Evolutionary conservation across 2,888 invertebrate genomes (phyloP).

Genomic region (Andrena flavipes): DNA sequence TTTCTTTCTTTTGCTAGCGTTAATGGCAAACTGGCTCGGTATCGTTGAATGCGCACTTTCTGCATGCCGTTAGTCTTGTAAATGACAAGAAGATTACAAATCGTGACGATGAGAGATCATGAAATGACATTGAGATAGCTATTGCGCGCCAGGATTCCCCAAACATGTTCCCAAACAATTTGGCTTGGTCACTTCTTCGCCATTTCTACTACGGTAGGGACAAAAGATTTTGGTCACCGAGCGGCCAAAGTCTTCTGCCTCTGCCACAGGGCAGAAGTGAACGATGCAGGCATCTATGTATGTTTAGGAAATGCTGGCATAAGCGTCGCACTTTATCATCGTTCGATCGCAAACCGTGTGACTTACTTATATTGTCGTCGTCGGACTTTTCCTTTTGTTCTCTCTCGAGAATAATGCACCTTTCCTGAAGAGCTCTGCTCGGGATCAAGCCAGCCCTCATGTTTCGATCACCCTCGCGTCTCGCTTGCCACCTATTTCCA

Average conservation of each 20-base stretch:
- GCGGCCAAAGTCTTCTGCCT: background rate
- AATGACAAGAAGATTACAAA: constrained; percentile 17
- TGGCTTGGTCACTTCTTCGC: background rate
- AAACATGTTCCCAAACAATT: constrained; percentile 8
- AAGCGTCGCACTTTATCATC: background rate
- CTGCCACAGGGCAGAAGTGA: background rate
- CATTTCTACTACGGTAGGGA: too few species aligned
- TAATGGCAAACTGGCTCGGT: constrained; percentile 8
- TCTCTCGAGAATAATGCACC: constrained; percentile 92
- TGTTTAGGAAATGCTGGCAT: constrained; percentile 12
- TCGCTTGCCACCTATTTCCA: constrained; percentile 93
- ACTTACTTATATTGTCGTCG: constrained; percentile 87
- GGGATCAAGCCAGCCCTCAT: constrained; percentile 98
- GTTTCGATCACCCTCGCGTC: constrained; percentile 94
- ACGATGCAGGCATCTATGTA: background rate
- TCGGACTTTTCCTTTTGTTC: constrained; percentile 88
- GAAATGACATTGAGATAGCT: constrained; percentile 13
- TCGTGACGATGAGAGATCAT: constrained; percentile 10
- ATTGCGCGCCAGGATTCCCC: background rate
- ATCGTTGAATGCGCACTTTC: background rate
- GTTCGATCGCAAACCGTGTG: background rate
- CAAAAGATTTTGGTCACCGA: background rate
- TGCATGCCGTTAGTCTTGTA: constrained; percentile 11
- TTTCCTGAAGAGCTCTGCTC: constrained; percentile 95
- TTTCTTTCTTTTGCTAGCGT: background rate